These are phyloP conservation scores for Acanthisitta chloris DNA, from an alignment of 2,113 vertebrate species.

Conservation along the genomic window DNA sequence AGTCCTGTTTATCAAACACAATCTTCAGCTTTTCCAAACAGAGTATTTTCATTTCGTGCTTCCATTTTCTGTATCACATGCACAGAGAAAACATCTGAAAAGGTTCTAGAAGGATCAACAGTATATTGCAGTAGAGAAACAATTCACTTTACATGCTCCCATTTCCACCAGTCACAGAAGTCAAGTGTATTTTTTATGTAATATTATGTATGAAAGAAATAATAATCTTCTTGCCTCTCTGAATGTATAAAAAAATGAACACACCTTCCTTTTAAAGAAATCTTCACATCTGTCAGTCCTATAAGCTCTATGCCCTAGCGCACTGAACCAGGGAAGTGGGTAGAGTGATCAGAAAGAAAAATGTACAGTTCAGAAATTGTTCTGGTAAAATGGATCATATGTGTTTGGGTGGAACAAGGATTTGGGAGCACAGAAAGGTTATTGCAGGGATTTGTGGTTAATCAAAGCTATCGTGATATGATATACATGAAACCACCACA, in stretches of 20 bases:
- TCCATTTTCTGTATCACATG: neutral
- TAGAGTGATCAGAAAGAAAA: neutral
- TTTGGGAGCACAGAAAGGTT: neutral
- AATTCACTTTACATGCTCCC: neutral
- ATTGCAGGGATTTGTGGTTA: slow-evolving; percentile 3
- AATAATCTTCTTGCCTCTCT: neutral
- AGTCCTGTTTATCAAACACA: slow-evolving; percentile 38
- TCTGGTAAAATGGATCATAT: neutral
- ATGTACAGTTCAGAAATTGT: neutral
- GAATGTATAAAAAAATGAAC: neutral
- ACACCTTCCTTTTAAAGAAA: neutral
- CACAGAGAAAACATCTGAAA: slow-evolving; percentile 1
- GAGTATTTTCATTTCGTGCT: slow-evolving; percentile 36
- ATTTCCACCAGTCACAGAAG: neutral
- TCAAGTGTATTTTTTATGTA: neutral
- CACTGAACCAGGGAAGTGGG: neutral
- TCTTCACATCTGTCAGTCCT: neutral
- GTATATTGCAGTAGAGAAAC: neutral
- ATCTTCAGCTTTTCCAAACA: slow-evolving; percentile 45
- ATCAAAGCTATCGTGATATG: neutral
- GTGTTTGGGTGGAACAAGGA: neutral
- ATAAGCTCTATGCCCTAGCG: neutral
- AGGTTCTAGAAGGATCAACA: neutral
- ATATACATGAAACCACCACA: neutral
- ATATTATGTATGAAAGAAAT: neutral